A percentile compares a stretch with the other conserved stretches of the same genome.
Conservation (phyloP, 2,888 invertebrate genomes). For the Agrotis exclamationis region DNA sequence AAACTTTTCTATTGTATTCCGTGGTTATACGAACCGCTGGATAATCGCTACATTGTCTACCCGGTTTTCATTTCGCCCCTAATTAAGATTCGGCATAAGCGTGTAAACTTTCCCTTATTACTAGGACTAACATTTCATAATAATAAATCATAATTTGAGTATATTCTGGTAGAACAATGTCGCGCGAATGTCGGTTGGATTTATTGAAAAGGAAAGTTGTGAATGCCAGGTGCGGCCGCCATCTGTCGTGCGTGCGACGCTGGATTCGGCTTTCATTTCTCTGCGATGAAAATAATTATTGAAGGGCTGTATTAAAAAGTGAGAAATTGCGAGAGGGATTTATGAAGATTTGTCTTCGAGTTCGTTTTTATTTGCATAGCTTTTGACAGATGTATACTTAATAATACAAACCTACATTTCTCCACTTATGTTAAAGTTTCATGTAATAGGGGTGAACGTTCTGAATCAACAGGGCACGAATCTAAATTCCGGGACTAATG, state of each 20-base stretch:
- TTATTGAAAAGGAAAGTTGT: conserved; percentile 84
- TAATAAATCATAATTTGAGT: conserved; percentile 69
- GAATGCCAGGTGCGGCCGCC: conserved; percentile 77
- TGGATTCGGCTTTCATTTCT: conserved; percentile 73
- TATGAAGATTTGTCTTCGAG: conserved; percentile 63
- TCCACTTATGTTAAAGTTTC: no score
- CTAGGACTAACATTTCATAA: conserved; percentile 60
- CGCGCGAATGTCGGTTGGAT: conserved; percentile 69
- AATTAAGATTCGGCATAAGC: conserved; percentile 72
- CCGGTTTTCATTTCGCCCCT: conserved; percentile 71
- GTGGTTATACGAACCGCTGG: conserved; percentile 73
- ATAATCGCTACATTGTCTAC: conserved; percentile 68
- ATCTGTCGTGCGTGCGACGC: conserved; percentile 72
- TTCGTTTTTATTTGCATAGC: conserved; percentile 58
- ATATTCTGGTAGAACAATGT: conserved; percentile 66
- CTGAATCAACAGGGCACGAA: no score
- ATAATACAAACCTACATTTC: no score
- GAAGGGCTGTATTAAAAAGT: conserved; percentile 68
- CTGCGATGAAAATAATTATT: conserved; percentile 74
- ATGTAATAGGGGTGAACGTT: no score
- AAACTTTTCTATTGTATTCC: conserved; percentile 87
- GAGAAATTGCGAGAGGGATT: conserved; percentile 60
- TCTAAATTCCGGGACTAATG: no score
- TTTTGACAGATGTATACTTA: no score
- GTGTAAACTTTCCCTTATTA: conserved; percentile 56